phyloP scores from a whole-genome alignment of 1,140 invertebrate genomes.

The Uloborus diversus region DNA sequence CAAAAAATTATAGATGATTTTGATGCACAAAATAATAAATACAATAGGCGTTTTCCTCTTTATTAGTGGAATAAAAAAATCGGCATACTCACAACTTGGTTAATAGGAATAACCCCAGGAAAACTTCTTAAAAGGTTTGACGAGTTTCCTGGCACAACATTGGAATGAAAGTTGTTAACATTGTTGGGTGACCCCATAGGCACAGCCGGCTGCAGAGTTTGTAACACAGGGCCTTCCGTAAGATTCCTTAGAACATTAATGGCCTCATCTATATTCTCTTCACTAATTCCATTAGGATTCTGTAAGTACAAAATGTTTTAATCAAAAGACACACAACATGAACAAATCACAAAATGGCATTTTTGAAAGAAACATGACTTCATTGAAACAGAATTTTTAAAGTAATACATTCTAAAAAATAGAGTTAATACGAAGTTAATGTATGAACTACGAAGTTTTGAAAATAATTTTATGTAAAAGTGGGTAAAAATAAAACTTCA shows the following conservation, averaged over 20 bases:
- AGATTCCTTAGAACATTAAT: conserved; percentile 93
- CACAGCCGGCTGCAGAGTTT: conserved; percentile 31
- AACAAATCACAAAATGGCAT: neutral
- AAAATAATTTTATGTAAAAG: too few relatives aligned
- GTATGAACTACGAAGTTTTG: too few relatives aligned
- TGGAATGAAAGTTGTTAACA: conserved; percentile 30
- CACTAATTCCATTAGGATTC: conserved; percentile 81
- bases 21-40: neutral
- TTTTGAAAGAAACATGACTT: neutral
- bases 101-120: neutral
- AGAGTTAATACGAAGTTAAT: too few relatives aligned
- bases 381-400: neutral
- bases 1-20: too few relatives aligned
- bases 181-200: conserved; percentile 7
- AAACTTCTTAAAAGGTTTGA: neutral
- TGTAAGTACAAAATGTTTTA: conserved; percentile 63
- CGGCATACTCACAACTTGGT: conserved; percentile 14
- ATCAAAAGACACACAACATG: neutral
- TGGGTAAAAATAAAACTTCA: too few relatives aligned
- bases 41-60: neutral
- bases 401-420: too few relatives aligned
- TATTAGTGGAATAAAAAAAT: neutral
- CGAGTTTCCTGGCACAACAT: neutral
- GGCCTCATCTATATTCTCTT: conserved; percentile 92
- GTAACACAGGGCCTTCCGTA: conserved; percentile 72